Evolutionary conservation across 2,113 vertebrate genomes (phyloP).

Genomic region (Origma solitaria): DNA sequence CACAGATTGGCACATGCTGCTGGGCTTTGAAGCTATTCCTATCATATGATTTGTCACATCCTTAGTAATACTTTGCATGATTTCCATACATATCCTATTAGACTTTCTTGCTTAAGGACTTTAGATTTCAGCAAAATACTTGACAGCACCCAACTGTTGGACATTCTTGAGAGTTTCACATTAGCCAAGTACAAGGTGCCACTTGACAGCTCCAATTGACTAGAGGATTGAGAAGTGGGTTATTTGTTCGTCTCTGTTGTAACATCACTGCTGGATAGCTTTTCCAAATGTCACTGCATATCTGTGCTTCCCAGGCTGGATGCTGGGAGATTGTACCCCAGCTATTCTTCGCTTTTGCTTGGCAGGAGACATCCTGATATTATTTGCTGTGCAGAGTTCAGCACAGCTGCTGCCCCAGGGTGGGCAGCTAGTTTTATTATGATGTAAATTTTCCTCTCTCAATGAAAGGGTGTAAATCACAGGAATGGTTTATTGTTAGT

Average conservation of each 20-base stretch:
- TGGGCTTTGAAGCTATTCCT: constrained; percentile 56
- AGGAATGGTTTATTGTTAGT: not conserved
- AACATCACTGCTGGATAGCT: not conserved
- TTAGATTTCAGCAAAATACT: constrained; percentile 46
- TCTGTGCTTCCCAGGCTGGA: not conserved
- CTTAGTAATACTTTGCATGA: constrained; percentile 21
- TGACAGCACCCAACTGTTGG: constrained; percentile 62
- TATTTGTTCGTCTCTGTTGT: not conserved
- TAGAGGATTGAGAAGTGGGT: constrained; percentile 18
- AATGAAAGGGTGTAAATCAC: not conserved
- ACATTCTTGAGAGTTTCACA: constrained; percentile 22
- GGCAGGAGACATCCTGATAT: not conserved
- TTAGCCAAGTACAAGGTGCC: constrained; percentile 12
- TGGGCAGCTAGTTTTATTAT: not conserved
- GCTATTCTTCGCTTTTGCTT: not conserved
- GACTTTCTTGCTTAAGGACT: constrained; percentile 47
- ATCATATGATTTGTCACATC: constrained; percentile 46
- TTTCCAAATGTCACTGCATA: not conserved
- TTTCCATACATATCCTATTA: constrained; percentile 51
- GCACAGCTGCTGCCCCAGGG: not conserved
- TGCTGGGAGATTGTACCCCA: not conserved
- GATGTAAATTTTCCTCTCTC: not conserved
- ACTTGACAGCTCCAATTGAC: constrained; percentile 47
- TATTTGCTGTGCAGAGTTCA: not conserved
- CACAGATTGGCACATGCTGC: constrained; percentile 57